Evolutionary conservation across 2,113 vertebrate genomes (phyloP), one percentile per base, ranked within the genome.

Genomic region (Galemys pyrenaicus): DNA sequence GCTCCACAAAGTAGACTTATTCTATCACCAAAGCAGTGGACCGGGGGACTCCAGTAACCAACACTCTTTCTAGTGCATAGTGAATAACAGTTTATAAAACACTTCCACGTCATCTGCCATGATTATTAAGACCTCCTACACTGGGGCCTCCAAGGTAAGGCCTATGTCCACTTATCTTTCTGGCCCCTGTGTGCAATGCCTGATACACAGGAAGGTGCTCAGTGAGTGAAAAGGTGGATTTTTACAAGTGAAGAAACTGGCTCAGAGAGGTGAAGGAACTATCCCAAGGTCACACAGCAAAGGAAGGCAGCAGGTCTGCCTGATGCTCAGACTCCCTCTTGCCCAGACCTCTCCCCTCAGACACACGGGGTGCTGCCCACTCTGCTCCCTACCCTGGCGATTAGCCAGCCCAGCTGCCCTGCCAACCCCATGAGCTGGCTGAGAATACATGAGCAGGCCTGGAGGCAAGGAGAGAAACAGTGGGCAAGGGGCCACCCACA

Each of bases 221-320:
- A 39, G 70, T 67, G 41, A 75, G 20, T 41, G 44, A 49, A 49
- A 60, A 95, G 62, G 22, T n/a, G 32, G 71, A 79, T 28, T 70
- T n/a, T 46, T 77, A 35, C 24, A 84, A 87, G 26, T 16, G 28
- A 75, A 71, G 28, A 93, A 78, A 87, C 56, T 46, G 87, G 51
- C 28, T 93, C 74, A 89, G 89, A 82, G 30, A 93, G 67, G 58
- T 81, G 49, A 64, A 89, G 51, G 80, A 77, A 73, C 46, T n/a
- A 41, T 35, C 74, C 44, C 37, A 49, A 5, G 30, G 49, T 65
- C 62, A 92, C 49, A 74, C 6, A 83, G 85, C 46, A 56, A 70
- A 84, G 51, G 46, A 78, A 56, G 60, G 16, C 7, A 67, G 67
- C 19, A 28, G 49, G 44, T 39, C 26, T 58, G 35, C 60, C 39